These are phyloP conservation scores for Characodon lateralis DNA, from an alignment of 2,797 vertebrate species.

Conservation along the genomic window DNA sequence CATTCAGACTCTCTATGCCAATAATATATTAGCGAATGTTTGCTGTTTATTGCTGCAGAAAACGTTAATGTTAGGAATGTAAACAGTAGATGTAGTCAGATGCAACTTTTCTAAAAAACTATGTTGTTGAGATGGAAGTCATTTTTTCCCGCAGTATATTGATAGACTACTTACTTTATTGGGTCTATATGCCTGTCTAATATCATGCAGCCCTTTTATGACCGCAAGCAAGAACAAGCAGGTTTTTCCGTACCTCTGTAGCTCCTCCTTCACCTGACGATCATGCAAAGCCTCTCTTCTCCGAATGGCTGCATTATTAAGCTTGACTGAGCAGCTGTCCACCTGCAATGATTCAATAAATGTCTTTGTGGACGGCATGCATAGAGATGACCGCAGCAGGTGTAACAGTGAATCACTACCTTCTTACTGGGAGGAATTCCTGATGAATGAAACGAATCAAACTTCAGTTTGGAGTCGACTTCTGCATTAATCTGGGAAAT, in stretches of 20 bases:
- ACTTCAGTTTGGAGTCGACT: constrained; percentile 70
- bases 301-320: constrained; percentile 89
- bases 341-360: constrained; percentile 68
- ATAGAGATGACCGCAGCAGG: neutral
- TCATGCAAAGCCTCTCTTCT: constrained; percentile 87
- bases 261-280: constrained; percentile 84
- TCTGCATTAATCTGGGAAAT: constrained; percentile 74
- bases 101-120: neutral
- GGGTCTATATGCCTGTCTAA: neutral
- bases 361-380: constrained; percentile 18
- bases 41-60: neutral
- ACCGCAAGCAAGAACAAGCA: neutral
- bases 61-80: no score
- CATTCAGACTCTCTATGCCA: neutral
- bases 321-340: constrained; percentile 81
- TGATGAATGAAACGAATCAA: constrained; percentile 57
- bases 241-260: constrained; percentile 81
- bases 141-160: neutral
- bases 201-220: neutral
- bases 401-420: constrained; percentile 33
- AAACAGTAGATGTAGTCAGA: no score
- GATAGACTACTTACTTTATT: no score
- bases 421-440: constrained; percentile 59
- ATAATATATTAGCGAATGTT: neutral
- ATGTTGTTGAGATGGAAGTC: neutral